phyloP scores from a whole-genome alignment of 2,888 invertebrate species.

The Apantesis nais region DNA sequence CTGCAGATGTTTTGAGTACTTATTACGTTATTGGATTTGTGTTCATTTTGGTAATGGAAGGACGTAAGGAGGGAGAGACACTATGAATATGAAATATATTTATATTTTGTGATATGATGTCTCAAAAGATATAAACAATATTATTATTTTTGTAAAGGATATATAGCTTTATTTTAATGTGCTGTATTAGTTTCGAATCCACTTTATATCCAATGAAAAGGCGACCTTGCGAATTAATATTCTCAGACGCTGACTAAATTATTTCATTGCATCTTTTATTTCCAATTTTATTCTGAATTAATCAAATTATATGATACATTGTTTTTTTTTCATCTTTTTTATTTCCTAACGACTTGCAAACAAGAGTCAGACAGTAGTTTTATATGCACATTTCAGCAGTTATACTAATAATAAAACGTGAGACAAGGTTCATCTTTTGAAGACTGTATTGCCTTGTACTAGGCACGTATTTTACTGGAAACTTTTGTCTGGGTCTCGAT shows the following conservation, averaged over 20 bases:
- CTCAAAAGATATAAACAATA: neutral
- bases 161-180: neutral
- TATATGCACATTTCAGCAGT: neutral
- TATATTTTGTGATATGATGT: neutral
- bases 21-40: conserved; percentile 27
- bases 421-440: neutral
- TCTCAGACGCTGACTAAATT: no score
- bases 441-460: neutral
- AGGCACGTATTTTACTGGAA: neutral
- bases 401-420: neutral
- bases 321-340: neutral
- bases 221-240: no score
- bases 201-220: no score
- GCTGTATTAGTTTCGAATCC: neutral
- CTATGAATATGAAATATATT: neutral
- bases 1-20: conserved; percentile 41
- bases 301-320: neutral
- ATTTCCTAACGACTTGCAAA: neutral
- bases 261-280: no score
- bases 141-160: neutral
- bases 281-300: no score
- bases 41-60: neutral
- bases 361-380: neutral
- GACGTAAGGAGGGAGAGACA: neutral
- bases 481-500: neutral